Percentiles rank a stretch among this genome's conserved stretches.
These are phyloP conservation scores for Limnephilus lunatus DNA, from an alignment of 2,888 invertebrate species.

Conservation along the genomic window DNA sequence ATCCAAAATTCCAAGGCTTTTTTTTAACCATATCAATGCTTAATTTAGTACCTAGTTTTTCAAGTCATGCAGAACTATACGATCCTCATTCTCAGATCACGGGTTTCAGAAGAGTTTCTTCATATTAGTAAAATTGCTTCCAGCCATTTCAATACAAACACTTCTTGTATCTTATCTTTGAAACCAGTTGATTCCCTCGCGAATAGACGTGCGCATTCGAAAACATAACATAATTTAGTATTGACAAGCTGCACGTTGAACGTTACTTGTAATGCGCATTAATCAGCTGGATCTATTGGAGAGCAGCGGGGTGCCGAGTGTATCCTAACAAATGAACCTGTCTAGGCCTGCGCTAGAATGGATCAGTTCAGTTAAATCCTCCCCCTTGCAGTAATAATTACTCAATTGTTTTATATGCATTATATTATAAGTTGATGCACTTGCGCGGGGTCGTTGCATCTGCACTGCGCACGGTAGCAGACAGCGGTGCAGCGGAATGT, in stretches of 20 bases:
- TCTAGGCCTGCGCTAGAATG: constrained; percentile 2
- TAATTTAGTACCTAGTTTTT: too few relatives aligned
- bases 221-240: constrained; percentile 25
- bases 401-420: constrained; percentile 38
- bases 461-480: constrained; percentile 25
- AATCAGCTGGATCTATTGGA: not conserved
- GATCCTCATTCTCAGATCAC: too few relatives aligned
- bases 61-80: too few relatives aligned
- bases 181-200: constrained; percentile 24
- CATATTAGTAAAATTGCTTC: not conserved
- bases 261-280: constrained; percentile 13
- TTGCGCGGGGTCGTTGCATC: constrained; percentile 45
- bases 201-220: not conserved
- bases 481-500: constrained; percentile 1
- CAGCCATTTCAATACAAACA: not conserved
- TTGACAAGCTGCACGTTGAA: constrained; percentile 22
- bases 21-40: too few relatives aligned
- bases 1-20: too few relatives aligned
- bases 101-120: not conserved
- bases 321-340: constrained; percentile 22
- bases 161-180: not conserved
- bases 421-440: constrained; percentile 34
- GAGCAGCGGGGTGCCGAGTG: not conserved
- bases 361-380: not conserved
- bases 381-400: constrained; percentile 25